These are phyloP conservation scores for Halocynthia aurantium DNA, from an alignment of 23 tunicate species.

Conservation along the genomic window DNA sequence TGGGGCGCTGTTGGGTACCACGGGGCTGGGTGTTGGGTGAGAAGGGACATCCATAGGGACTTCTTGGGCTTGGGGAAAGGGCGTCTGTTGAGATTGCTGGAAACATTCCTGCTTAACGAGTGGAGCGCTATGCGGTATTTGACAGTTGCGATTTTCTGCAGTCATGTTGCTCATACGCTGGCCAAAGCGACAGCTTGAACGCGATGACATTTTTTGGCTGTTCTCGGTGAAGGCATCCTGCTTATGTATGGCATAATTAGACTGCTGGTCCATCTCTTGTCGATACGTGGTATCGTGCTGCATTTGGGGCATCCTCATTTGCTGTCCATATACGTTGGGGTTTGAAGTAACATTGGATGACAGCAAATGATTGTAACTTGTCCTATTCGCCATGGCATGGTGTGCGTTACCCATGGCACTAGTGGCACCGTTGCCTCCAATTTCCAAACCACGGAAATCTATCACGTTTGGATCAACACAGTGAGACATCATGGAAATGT, in stretches of 20 bases:
- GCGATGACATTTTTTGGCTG: background rate
- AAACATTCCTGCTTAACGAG: constrained; percentile 6
- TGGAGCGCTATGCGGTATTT: background rate
- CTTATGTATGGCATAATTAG: background rate
- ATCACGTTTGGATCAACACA: constrained; percentile 23
- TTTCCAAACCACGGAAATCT: constrained; percentile 16
- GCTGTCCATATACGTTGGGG: background rate
- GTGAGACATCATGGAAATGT: background rate
- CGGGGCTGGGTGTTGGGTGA: background rate
- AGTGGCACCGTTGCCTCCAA: constrained; percentile 12
- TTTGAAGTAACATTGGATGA: background rate
- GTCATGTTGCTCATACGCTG: background rate
- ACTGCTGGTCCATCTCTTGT: background rate
- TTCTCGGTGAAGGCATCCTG: background rate
- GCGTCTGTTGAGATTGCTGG: background rate
- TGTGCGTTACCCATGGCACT: background rate
- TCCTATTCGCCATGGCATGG: background rate
- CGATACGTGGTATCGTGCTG: background rate
- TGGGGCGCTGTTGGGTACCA: background rate
- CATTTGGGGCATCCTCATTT: background rate
- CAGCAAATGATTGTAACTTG: background rate
- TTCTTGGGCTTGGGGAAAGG: background rate
- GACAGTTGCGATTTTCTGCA: background rate
- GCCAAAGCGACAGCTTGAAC: background rate
- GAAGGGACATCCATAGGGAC: constrained; percentile 1